Base-by-base conservation (phyloP, 1,140 invertebrate species). In the Microplitis demolitor region DNA sequence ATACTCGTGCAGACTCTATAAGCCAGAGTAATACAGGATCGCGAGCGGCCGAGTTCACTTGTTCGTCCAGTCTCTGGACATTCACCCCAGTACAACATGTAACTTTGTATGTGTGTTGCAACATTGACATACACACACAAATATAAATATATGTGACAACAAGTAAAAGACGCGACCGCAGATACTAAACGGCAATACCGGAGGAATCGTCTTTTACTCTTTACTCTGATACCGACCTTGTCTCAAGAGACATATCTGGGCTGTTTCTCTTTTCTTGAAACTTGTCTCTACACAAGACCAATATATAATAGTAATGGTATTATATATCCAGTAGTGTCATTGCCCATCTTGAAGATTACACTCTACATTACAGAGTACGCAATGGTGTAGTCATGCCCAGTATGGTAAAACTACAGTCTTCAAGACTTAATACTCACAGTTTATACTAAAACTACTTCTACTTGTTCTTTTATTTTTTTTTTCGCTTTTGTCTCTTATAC, bases 241-340 rank as follows among this genome's bases (percentile, higher is more conserved):
- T 83, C 84, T 79, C 79, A 61, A 77, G 81, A 77, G 84, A 85
- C 82, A 79, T 84, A 85, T 85, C 82, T 84, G 78, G 82, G 64
- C 78, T 79, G 80, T 81, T 81, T 83, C 78, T 45, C 39, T 45
- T 45, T 45, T 45, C 39, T 45, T 45, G 39, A 45, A 45, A 45
- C 81, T 81, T 31, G 61, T 64, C 69, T 53, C 24, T 24, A 24
- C 24, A 45, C 11, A 45, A 45, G 6, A 45, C 39, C 11, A 45
- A 45, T 45, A 11, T 45, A 11, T 45, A 9, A 45, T 45, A 45
- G 39, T 45, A 45, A 45, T 45, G 39, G 39, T 45, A 11, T 45
- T 9, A 9, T 45, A 45, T 6, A 45, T 45, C 39, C 39, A 45
- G 39, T 45, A 45, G 39, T 45, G 39, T 45, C 39, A 45, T 45